These are phyloP conservation scores for Amazona vittata DNA, from an alignment of 2,113 vertebrate species.

Conservation along the genomic window DNA sequence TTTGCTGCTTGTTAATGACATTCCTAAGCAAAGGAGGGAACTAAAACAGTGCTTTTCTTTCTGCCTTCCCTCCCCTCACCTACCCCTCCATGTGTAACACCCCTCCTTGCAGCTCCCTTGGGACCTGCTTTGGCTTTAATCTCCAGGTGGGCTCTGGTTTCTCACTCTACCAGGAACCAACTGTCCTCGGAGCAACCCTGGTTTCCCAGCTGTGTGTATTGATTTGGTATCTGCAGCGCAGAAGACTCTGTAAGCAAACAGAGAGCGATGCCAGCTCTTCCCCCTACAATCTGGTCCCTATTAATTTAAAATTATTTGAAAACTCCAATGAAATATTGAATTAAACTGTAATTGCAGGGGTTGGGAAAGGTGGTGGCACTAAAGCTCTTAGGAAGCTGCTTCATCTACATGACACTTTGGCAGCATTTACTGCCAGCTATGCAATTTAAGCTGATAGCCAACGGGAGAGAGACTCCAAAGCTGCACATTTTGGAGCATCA, in stretches of 20 bases:
- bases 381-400: constrained; percentile 40
- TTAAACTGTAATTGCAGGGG: constrained; percentile 63
- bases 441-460: constrained; percentile 10
- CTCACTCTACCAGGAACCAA: not conserved
- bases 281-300: constrained; percentile 47
- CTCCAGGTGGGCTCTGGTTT: constrained; percentile 9
- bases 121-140: not conserved
- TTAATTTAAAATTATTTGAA: constrained; percentile 69
- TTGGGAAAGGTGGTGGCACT: constrained; percentile 57
- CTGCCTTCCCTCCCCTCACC: not conserved
- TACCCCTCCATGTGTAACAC: not conserved
- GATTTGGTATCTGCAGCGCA: constrained; percentile 8
- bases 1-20: not conserved
- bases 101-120: not conserved
- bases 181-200: not conserved
- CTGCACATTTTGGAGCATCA: not conserved
- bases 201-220: constrained; percentile 2
- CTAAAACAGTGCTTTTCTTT: not conserved
- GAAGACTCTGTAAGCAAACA: constrained; percentile 19
- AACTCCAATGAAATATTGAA: constrained; percentile 67
- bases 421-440: constrained; percentile 28
- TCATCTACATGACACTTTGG: constrained; percentile 45
- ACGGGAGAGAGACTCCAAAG: not conserved
- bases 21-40: not conserved
- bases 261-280: constrained; percentile 15